Evolutionary conservation across 2,113 vertebrate species (phyloP).

Genomic region (Oncorhynchus tshawytscha): DNA sequence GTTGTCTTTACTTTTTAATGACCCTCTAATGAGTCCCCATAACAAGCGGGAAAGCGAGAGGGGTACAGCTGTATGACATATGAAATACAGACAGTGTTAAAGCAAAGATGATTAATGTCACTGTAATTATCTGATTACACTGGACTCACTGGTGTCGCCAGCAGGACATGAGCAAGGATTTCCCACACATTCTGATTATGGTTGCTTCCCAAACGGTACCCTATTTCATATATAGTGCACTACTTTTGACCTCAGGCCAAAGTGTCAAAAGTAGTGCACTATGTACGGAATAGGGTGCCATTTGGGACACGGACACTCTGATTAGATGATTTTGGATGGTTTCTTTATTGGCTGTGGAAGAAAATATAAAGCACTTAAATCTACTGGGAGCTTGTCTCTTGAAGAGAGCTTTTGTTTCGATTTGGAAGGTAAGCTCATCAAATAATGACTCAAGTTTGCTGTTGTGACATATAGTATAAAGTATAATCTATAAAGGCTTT

Average conservation of each 20-base stretch:
- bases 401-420: background rate
- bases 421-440: background rate
- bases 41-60: conserved; percentile 54
- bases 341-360: background rate
- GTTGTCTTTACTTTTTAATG: conserved; percentile 65
- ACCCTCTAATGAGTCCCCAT: conserved; percentile 61
- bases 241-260: too few relatives aligned
- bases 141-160: conserved; percentile 6
- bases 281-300: conserved; percentile 11
- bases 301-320: background rate
- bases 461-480: too few relatives aligned
- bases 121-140: conserved; percentile 14
- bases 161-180: conserved; percentile 23
- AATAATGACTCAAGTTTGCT: too few relatives aligned
- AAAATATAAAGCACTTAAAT: too few relatives aligned
- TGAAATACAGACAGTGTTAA: conserved; percentile 35
- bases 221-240: too few relatives aligned
- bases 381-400: background rate
- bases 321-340: background rate
- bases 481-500: too few relatives aligned
- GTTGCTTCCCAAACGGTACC: background rate
- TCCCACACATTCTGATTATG: conserved; percentile 24
- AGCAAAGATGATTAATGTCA: conserved; percentile 33
- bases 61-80: conserved; percentile 46
- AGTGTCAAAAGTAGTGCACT: too few relatives aligned